These are phyloP conservation scores for Mormyrus hasselquistii DNA, from an alignment of 2,797 vertebrate genomes.

Conservation along the genomic window DNA sequence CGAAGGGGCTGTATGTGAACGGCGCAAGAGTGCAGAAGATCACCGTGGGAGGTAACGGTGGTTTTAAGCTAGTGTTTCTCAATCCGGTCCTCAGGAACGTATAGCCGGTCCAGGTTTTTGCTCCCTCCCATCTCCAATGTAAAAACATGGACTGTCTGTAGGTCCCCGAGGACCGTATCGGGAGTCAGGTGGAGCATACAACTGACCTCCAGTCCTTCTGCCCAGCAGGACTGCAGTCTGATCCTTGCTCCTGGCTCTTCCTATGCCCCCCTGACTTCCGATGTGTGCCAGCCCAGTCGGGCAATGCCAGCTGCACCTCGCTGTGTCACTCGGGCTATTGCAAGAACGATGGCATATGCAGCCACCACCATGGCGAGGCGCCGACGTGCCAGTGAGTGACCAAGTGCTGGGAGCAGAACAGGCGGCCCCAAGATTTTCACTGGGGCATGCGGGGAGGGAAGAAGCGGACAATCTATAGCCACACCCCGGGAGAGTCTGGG, in stretches of 20 bases:
- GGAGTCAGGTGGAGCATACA: not conserved
- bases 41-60: slow-evolving; percentile 60
- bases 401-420: not conserved
- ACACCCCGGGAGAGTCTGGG: not conserved
- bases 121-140: not conserved
- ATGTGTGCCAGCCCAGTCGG: slow-evolving; percentile 44
- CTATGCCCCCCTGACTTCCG: slow-evolving; percentile 65
- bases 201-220: not conserved
- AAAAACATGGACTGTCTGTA: not conserved
- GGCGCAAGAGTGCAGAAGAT: slow-evolving; percentile 58
- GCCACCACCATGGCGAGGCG: slow-evolving; percentile 56
- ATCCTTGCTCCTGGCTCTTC: slow-evolving; percentile 66
- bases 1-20: slow-evolving; percentile 46
- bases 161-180: not conserved
- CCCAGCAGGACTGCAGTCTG: slow-evolving; percentile 54
- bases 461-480: not conserved
- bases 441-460: not conserved
- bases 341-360: slow-evolving; percentile 78
- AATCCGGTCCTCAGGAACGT: not conserved
- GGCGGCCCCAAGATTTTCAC: not conserved
- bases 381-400: slow-evolving; percentile 72
- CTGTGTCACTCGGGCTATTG: slow-evolving; percentile 70
- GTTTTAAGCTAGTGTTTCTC: not conserved
- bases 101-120: not conserved
- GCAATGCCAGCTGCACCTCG: slow-evolving; percentile 70